These are phyloP conservation scores for Latheticus oryzae DNA, from an alignment of 2,888 invertebrate genomes.

Conservation along the genomic window DNA sequence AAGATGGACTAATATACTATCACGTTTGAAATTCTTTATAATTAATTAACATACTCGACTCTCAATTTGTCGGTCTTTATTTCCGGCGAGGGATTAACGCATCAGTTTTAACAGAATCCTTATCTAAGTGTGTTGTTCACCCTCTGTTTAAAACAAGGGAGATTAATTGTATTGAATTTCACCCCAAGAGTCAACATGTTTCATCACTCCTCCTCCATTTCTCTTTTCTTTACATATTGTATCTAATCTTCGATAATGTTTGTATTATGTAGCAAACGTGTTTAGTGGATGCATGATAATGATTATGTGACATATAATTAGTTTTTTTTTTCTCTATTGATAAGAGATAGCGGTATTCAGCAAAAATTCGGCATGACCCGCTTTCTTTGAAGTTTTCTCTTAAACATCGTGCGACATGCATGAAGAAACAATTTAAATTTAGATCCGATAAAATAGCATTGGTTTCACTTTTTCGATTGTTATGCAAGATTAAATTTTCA, in stretches of 20 bases:
- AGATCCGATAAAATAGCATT: no score
- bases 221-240: neutral
- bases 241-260: no score
- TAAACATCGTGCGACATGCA: constrained; percentile 5
- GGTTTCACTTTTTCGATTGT: neutral
- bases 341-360: neutral
- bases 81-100: constrained; percentile 17
- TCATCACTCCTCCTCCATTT: neutral
- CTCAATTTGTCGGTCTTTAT: constrained; percentile 15
- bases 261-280: no score
- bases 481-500: no score
- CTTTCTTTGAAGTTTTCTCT: constrained; percentile 16
- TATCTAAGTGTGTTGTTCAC: neutral
- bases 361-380: constrained; percentile 13
- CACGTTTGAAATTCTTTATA: constrained; percentile 9
- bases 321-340: no score
- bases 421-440: constrained; percentile 11
- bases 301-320: no score
- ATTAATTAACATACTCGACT: constrained; percentile 17
- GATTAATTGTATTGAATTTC: constrained; percentile 34
- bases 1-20: no score
- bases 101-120: constrained; percentile 15
- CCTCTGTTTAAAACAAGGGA: constrained; percentile 15
- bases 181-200: constrained; percentile 5
- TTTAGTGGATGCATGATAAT: no score